Evolutionary conservation across 2,113 vertebrate species (phyloP).

Genomic region (Cyphomyrus plagiostoma): DNA sequence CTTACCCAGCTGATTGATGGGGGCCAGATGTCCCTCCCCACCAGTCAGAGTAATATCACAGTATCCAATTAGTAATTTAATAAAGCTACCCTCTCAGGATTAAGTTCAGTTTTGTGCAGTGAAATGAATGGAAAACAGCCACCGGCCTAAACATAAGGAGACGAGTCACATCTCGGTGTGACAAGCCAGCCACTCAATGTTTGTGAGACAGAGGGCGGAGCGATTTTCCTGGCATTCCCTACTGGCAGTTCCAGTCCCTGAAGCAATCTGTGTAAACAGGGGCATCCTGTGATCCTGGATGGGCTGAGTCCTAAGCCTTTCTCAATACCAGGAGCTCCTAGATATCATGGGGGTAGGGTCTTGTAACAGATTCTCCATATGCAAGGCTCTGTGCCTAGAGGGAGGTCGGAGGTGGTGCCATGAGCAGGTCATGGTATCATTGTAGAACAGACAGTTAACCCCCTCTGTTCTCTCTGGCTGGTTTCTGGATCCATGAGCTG

Average conservation of each 20-base stretch:
- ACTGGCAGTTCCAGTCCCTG: background rate
- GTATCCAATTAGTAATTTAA: slow-evolving; percentile 25
- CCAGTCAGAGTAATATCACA: slow-evolving; percentile 16
- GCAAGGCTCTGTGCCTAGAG: background rate
- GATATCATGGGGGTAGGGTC: background rate
- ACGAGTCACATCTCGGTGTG: background rate
- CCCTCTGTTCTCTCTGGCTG: background rate
- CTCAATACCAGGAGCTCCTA: background rate
- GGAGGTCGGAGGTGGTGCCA: background rate
- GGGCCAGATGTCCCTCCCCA: background rate
- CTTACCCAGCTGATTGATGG: slow-evolving; percentile 1
- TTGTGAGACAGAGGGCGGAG: background rate
- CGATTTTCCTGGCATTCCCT: background rate
- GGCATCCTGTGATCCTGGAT: background rate
- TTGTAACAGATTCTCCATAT: background rate
- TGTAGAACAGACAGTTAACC: background rate
- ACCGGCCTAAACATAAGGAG: too few relatives aligned
- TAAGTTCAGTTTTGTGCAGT: slow-evolving; percentile 7
- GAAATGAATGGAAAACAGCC: background rate
- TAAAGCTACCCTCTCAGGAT: slow-evolving; percentile 12
- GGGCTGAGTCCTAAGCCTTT: background rate
- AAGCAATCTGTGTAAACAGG: background rate
- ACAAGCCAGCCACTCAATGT: background rate
- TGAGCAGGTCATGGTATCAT: background rate
- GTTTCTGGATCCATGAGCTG: background rate